A percentile compares a stretch with the other conserved stretches of the same genome.
Evolutionary conservation across 2,113 vertebrate genomes (phyloP).

Genomic region (Helogale parvula): DNA sequence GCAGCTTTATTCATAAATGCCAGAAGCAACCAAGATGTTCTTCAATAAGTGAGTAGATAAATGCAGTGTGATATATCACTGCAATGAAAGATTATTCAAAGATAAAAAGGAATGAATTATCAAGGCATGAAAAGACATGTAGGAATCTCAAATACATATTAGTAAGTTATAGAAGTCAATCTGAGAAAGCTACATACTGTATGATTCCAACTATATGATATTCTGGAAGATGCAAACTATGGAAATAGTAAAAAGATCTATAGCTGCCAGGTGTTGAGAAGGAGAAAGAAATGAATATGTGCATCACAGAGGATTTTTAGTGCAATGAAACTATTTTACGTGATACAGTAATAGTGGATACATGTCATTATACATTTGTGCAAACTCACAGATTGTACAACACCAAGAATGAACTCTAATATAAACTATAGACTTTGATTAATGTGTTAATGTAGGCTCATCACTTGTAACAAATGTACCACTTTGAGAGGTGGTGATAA

Average conservation of each 20-base stretch:
- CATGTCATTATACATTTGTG: not conserved
- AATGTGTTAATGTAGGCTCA: not conserved
- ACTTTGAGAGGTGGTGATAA: not conserved
- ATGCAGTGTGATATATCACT: not conserved
- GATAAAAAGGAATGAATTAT: not conserved
- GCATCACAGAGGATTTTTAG: not conserved
- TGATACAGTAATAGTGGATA: not conserved
- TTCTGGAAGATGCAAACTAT: not conserved
- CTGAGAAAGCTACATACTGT: not conserved
- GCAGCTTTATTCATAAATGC: not conserved
- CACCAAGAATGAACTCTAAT: not conserved
- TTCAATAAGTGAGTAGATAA: not conserved
- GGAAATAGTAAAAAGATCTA: not conserved
- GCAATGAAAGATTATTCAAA: not conserved
- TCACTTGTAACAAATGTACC: not conserved
- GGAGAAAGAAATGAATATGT: not conserved
- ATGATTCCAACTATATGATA: not conserved
- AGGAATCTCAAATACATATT: not conserved
- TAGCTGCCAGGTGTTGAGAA: not conserved
- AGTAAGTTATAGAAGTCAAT: not conserved
- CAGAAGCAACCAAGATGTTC: not conserved
- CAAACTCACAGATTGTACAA: not conserved
- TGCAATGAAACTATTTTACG: not conserved
- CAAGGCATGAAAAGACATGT: not conserved
- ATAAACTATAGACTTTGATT: not conserved